phyloP scores from a whole-genome alignment of 2,797 vertebrate genomes.

The Cossypha heuglini region DNA sequence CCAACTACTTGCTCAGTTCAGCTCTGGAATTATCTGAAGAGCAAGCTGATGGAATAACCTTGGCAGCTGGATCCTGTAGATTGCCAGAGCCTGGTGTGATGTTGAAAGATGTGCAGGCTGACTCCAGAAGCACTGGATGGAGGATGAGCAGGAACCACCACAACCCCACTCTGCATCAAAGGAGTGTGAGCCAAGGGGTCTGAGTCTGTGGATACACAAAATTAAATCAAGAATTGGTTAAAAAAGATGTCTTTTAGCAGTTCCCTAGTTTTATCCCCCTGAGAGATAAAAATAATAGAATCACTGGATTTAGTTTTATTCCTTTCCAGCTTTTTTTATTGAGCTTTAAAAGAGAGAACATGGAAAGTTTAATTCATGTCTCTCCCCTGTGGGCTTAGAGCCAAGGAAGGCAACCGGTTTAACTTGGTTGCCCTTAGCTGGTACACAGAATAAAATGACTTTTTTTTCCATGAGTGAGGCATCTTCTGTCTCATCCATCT shows the following conservation, averaged over 20 bases:
- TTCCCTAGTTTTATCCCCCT: rapidly evolving
- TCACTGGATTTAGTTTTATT: not conserved
- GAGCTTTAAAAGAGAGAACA: not conserved
- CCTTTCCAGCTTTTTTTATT: not conserved
- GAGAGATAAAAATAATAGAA: not conserved
- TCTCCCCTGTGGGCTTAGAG: not conserved
- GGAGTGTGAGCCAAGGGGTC: not conserved
- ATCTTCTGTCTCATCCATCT: not conserved
- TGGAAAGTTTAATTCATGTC: not conserved
- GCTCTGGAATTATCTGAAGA: not conserved
- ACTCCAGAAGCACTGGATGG: not conserved
- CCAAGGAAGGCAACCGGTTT: not conserved
- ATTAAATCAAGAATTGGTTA: not conserved
- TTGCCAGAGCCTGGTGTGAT: not conserved
- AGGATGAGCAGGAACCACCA: not conserved
- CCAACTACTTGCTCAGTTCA: not conserved
- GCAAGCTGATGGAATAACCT: not conserved
- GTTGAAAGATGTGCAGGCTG: not conserved
- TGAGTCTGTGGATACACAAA: not conserved
- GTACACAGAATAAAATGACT: not conserved
- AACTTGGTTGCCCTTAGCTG: not conserved
- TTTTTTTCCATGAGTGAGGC: no score
- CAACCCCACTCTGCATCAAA: not conserved
- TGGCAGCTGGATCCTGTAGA: not conserved
- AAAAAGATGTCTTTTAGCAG: not conserved